Conservation (phyloP, 2,113 vertebrate species). For the Oryzias celebensis region DNA sequence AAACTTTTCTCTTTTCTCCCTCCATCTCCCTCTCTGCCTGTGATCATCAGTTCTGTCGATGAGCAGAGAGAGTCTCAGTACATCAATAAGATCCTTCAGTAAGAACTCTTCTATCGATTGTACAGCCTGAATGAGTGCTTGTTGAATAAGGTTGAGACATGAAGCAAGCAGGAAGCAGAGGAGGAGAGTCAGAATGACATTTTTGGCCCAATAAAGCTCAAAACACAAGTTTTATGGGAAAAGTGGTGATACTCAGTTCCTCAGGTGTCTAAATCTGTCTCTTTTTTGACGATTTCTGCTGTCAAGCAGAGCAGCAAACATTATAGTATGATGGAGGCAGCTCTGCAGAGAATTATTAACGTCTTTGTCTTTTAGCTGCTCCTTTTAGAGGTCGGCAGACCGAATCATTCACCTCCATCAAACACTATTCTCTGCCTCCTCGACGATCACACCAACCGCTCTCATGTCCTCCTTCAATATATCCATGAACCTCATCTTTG, state of each 20-base stretch:
- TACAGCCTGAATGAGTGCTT: slow-evolving; percentile 25
- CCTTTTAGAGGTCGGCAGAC: no score
- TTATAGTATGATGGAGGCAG: no score
- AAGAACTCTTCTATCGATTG: slow-evolving; percentile 63
- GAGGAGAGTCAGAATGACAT: slow-evolving; percentile 3
- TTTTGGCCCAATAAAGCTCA: slow-evolving; percentile 6
- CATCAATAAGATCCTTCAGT: slow-evolving; percentile 55
- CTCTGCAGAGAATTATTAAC: no score
- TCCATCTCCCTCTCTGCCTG: slow-evolving; percentile 9
- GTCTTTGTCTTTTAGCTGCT: no score
- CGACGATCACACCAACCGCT: no score
- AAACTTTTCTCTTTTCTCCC: slow-evolving; percentile 8
- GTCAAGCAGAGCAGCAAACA: no score
- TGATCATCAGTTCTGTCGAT: slow-evolving; percentile 61
- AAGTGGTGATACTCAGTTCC: slow-evolving; percentile 13
- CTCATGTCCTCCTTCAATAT: no score
- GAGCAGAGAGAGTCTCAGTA: slow-evolving; percentile 44
- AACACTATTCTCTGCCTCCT: no score
- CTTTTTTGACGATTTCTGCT: not conserved
- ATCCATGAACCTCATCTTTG: no score
- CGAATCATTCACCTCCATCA: no score
- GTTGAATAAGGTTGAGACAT: slow-evolving; percentile 30
- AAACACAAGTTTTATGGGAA: slow-evolving; percentile 13
- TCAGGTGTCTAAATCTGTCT: not conserved
- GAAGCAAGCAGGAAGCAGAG: slow-evolving; percentile 8